phyloP scores from a whole-genome alignment of 2,797 vertebrate genomes.

The Pipistrellus kuhlii region DNA sequence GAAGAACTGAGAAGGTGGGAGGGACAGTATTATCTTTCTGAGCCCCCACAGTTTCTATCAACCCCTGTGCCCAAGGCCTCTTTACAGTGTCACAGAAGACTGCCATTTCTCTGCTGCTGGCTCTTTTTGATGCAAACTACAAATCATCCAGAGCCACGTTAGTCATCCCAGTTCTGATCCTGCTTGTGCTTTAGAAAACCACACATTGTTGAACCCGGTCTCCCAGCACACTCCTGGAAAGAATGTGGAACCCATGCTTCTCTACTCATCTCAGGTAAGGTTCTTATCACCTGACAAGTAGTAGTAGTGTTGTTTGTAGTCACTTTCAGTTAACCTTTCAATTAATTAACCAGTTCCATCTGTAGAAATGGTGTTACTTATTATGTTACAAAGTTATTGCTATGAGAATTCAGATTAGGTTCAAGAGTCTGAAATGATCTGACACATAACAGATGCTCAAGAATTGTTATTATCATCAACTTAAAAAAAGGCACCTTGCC shows the following conservation, averaged over 20 bases:
- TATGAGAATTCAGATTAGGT: conserved; percentile 17
- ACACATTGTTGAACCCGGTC: background rate
- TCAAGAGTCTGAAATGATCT: conserved; percentile 11
- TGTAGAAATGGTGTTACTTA: background rate
- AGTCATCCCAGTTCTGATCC: background rate
- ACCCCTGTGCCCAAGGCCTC: background rate
- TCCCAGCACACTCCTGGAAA: background rate
- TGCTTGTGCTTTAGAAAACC: conserved; percentile 40
- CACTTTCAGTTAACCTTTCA: background rate
- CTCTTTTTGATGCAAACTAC: conserved; percentile 14
- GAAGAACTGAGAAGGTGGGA: background rate
- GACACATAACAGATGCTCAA: background rate
- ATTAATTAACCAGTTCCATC: background rate
- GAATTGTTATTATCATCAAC: conserved; percentile 39
- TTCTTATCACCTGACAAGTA: background rate
- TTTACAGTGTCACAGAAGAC: background rate
- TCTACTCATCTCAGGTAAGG: background rate
- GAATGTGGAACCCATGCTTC: background rate
- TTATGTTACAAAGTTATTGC: conserved; percentile 20
- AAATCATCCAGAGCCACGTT: background rate
- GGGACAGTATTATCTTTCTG: background rate
- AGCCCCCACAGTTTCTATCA: background rate
- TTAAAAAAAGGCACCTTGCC: background rate
- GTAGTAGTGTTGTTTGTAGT: background rate
- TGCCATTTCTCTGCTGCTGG: conserved; percentile 9